Conservation (phyloP, 92 coral and sea anemone species). For the Meandrina meandrites region DNA sequence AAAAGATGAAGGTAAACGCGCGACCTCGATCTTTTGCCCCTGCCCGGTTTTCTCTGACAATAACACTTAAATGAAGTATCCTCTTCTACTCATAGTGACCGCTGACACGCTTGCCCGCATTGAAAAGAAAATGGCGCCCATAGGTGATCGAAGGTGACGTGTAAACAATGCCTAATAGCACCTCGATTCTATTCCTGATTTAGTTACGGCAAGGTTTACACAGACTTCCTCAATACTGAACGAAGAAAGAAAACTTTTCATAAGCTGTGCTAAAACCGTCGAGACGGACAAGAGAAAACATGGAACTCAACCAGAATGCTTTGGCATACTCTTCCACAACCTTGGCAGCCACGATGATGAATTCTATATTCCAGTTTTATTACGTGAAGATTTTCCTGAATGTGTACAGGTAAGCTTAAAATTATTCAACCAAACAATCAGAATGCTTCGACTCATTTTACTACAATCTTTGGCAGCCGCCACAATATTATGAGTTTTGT, state of each 20-base stretch:
- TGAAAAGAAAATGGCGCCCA: neutral
- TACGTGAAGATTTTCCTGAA: slow-evolving; percentile 91
- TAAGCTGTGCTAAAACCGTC: neutral
- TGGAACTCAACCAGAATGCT: slow-evolving; percentile 72
- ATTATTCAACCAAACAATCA: no score
- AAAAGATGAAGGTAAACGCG: no score
- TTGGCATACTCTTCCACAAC: slow-evolving; percentile 88
- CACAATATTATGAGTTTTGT: no score
- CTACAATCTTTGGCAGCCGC: no score
- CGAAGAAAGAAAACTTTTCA: neutral
- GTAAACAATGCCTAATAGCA: neutral
- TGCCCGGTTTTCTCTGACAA: no score
- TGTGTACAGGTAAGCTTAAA: slow-evolving; percentile 73
- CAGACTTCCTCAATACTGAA: neutral
- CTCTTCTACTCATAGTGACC: neutral
- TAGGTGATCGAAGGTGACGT: neutral
- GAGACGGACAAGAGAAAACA: neutral
- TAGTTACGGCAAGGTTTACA: neutral
- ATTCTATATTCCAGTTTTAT: slow-evolving; percentile 87
- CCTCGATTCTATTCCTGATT: neutral
- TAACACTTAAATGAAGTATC: neutral
- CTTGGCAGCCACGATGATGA: slow-evolving; percentile 83
- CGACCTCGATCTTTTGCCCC: no score
- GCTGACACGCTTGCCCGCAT: slow-evolving; percentile 14
- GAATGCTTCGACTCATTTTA: no score